phyloP scores from a whole-genome alignment of 2,888 invertebrate genomes.

The Calliphora vomitoria region DNA sequence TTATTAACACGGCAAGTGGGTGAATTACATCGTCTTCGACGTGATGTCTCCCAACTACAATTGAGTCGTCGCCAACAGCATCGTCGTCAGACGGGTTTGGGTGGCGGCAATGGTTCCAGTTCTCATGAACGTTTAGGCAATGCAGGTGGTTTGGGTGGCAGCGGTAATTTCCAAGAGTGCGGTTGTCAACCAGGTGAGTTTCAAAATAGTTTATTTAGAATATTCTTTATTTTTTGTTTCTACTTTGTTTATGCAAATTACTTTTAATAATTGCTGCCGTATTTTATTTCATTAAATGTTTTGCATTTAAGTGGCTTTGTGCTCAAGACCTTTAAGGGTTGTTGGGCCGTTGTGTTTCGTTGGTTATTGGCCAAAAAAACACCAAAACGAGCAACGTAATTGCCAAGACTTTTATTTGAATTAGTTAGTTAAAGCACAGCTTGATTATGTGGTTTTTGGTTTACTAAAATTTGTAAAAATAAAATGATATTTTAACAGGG shows the following conservation, averaged over 20 bases:
- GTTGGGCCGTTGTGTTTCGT: not conserved
- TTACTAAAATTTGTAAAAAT: not conserved
- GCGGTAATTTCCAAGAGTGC: constrained; percentile 71
- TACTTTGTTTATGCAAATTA: constrained; percentile 45
- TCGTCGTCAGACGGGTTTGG: constrained; percentile 82
- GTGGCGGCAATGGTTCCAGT: constrained; percentile 82
- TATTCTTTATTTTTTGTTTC: not conserved
- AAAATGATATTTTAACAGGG: not conserved
- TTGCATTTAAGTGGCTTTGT: not conserved
- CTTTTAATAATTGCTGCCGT: constrained; percentile 40
- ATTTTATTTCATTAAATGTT: constrained; percentile 31
- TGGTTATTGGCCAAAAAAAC: constrained; percentile 37
- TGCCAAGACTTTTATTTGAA: constrained; percentile 35
- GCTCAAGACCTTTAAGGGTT: not conserved
- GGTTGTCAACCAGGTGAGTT: constrained; percentile 74
- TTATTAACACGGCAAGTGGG: constrained; percentile 80
- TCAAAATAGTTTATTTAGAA: not conserved
- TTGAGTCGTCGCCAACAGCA: constrained; percentile 83
- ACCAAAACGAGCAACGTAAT: constrained; percentile 13
- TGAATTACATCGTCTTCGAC: constrained; percentile 84
- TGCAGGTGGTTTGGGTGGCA: constrained; percentile 14
- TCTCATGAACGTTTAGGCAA: constrained; percentile 68
- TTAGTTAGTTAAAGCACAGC: not conserved
- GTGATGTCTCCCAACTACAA: constrained; percentile 84
- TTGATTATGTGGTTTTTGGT: not conserved